These are phyloP conservation scores for Drosophila murphyi DNA, from an alignment of 1,140 invertebrate genomes.

Conservation along the genomic window DNA sequence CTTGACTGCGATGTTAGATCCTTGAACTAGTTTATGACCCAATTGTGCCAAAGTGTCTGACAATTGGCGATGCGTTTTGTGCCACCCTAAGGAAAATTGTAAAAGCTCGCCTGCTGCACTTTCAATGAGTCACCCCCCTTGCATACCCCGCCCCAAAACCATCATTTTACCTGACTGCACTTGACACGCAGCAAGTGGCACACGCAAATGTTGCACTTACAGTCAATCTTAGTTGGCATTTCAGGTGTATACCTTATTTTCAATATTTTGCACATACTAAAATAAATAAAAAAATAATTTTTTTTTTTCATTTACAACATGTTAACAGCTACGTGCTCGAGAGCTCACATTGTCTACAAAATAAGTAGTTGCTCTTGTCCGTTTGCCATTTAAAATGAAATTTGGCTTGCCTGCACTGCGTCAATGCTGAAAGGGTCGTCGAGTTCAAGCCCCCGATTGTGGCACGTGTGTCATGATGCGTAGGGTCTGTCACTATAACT, in stretches of 20 bases:
- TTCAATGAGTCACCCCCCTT: slow-evolving; percentile 4
- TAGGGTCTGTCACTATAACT: slow-evolving; percentile 6
- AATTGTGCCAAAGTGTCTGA: slow-evolving; percentile 82
- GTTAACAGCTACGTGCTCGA: slow-evolving; percentile 59
- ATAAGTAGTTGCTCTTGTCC: slow-evolving; percentile 1
- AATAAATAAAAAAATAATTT: slow-evolving; percentile 46
- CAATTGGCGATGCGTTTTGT: slow-evolving; percentile 71
- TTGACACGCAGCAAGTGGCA: slow-evolving; percentile 26
- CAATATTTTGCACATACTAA: slow-evolving; percentile 7
- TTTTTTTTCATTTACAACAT: slow-evolving; percentile 42
- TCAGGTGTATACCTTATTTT: neutral
- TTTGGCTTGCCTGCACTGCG: slow-evolving; percentile 28
- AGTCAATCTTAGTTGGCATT: slow-evolving; percentile 10
- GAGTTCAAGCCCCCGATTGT: slow-evolving; percentile 23
- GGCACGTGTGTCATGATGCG: slow-evolving; percentile 19
- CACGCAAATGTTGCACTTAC: slow-evolving; percentile 45
- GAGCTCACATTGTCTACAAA: slow-evolving; percentile 18
- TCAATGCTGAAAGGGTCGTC: neutral
- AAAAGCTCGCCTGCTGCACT: slow-evolving; percentile 18
- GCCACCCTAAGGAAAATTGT: slow-evolving; percentile 49
- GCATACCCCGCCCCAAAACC: neutral
- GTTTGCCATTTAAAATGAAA: slow-evolving; percentile 40
- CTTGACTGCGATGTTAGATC: slow-evolving; percentile 35
- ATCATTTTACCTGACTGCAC: neutral
- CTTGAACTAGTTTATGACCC: slow-evolving; percentile 80